Percentiles rank a stretch among this genome's conserved stretches.
phyloP scores from a whole-genome alignment of 2,113 vertebrate genomes.

The Rhombomys opimus region DNA sequence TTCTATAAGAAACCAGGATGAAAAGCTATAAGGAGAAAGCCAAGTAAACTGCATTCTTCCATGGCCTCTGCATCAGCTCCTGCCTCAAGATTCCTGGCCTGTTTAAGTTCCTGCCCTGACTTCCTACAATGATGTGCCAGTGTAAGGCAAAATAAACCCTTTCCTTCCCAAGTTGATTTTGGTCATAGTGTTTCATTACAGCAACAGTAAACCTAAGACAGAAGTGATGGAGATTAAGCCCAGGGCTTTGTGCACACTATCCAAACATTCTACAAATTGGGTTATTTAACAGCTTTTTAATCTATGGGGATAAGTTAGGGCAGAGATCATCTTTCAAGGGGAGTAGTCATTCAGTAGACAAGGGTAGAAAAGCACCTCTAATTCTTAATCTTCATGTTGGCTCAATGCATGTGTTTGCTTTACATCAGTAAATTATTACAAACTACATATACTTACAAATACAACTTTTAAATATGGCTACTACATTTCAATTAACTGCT shows the following conservation, averaged over 20 bases:
- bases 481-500: not conserved
- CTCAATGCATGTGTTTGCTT: not conserved
- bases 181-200: not conserved
- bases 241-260: not conserved
- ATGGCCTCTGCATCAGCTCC: no score
- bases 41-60: no score
- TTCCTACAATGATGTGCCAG: not conserved
- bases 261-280: not conserved
- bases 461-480: not conserved
- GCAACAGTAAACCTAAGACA: not conserved
- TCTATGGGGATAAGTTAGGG: not conserved
- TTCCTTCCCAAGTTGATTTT: no score
- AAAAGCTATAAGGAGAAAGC: no score
- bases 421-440: conserved; percentile 3
- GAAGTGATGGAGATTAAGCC: not conserved
- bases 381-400: not conserved
- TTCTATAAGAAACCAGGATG: no score
- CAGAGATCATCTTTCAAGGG: not conserved
- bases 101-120: no score
- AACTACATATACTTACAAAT: not conserved
- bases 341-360: not conserved
- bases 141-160: no score
- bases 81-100: no score
- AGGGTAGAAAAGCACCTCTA: not conserved
- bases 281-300: not conserved